phyloP scores from a whole-genome alignment of 2,888 invertebrate genomes.

The Cantharis lateralis region DNA sequence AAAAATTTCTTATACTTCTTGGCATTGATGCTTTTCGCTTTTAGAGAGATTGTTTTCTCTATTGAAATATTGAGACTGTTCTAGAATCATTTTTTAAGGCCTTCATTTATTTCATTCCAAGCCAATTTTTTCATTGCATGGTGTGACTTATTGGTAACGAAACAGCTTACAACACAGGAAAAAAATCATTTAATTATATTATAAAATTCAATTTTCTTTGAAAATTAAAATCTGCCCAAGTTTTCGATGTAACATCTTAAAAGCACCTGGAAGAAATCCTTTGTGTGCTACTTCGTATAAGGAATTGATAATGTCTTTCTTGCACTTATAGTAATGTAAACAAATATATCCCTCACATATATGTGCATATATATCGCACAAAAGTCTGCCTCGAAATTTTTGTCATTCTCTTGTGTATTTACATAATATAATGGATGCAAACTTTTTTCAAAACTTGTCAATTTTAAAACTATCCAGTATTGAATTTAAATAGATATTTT shows the following conservation, averaged over 20 bases:
- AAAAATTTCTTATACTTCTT: not conserved
- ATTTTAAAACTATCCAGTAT: not conserved
- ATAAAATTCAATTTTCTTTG: not conserved
- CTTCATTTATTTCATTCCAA: not conserved
- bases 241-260: not conserved
- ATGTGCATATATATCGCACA: not conserved
- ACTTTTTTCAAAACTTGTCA: not conserved
- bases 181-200: too few species aligned
- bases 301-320: not conserved
- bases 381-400: not conserved
- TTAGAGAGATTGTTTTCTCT: not conserved
- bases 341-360: not conserved
- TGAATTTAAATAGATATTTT: not conserved
- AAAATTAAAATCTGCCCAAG: not conserved
- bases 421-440: not conserved
- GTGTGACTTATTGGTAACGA: not conserved
- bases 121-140: not conserved
- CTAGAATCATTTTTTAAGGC: not conserved
- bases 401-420: not conserved
- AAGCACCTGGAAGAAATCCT: not conserved
- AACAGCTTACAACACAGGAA: too few species aligned
- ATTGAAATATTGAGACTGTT: not conserved
- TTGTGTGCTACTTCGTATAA: not conserved
- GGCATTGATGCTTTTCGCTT: not conserved
- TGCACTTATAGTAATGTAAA: not conserved